These are phyloP conservation scores for Oscheius sp. DNA, from an alignment of 2,888 invertebrate species.

Conservation along the genomic window DNA sequence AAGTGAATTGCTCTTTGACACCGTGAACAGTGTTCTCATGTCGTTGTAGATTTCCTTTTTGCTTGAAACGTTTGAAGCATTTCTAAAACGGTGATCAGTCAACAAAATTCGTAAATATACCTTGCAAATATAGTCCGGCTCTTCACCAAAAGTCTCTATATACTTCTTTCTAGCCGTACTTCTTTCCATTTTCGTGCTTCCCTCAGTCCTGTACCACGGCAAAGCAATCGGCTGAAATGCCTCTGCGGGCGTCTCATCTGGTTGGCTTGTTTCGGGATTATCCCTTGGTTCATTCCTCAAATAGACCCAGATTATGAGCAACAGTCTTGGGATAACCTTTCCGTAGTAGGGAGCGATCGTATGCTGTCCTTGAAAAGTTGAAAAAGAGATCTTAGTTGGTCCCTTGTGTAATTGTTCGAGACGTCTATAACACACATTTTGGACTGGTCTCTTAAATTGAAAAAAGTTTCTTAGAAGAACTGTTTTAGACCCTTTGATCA, in stretches of 20 bases:
- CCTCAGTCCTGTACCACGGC: slow-evolving; percentile 7
- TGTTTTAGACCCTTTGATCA: slow-evolving; percentile 8
- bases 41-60: slow-evolving; percentile 46
- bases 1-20: slow-evolving; percentile 1
- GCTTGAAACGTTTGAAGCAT: slow-evolving; percentile 48
- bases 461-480: not conserved
- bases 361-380: not conserved
- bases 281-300: no score
- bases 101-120: not conserved
- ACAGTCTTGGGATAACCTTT: not conserved
- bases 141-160: slow-evolving; percentile 9
- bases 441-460: not conserved
- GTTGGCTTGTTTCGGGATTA: not conserved
- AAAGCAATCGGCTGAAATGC: slow-evolving; percentile 11
- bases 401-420: slow-evolving; percentile 1
- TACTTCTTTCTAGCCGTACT: slow-evolving; percentile 8
- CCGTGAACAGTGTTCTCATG: slow-evolving; percentile 36
- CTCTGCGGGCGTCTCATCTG: not conserved
- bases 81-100: slow-evolving; percentile 37
- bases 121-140: slow-evolving; percentile 21
- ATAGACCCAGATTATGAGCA: no score
- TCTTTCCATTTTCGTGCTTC: not conserved
- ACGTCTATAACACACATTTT: slow-evolving; percentile 22
- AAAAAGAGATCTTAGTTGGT: slow-evolving; percentile 8
- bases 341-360: not conserved